A percentile compares a stretch with the other conserved stretches of the same genome.
Evolutionary conservation across 92 coral and sea anemone species (phyloP).

Genomic region (Siderastrea radians): DNA sequence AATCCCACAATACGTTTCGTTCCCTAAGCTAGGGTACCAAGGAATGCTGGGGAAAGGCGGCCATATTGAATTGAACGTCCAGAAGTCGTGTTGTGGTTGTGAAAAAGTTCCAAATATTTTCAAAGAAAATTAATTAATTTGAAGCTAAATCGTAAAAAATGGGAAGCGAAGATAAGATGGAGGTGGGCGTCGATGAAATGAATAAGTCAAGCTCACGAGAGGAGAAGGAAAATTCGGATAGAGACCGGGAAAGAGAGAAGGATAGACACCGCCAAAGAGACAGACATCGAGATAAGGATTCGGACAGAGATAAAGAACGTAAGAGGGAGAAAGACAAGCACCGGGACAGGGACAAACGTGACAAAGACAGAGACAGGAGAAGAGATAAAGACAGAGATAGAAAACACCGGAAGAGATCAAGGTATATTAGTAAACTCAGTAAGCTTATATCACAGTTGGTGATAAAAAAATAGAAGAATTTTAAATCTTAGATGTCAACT

Average conservation of each 20-base stretch:
- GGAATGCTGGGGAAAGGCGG: conserved; percentile 8
- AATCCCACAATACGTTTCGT: conserved; percentile 69
- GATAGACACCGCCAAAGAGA: conserved; percentile 75
- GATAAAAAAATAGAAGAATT: neutral
- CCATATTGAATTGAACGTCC: conserved; percentile 56
- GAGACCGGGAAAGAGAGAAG: conserved; percentile 54
- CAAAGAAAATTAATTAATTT: neutral
- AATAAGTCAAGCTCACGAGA: conserved; percentile 20
- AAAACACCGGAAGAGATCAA: conserved; percentile 89
- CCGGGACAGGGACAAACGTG: conserved; percentile 74
- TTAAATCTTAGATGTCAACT: no score
- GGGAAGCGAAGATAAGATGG: conserved; percentile 52
- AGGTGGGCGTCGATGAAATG: conserved; percentile 26
- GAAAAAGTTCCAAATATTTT: neutral
- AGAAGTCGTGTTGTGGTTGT: conserved; percentile 14
- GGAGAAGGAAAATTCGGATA: conserved; percentile 42
- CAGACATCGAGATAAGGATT: conserved; percentile 67
- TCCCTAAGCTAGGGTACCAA: neutral
- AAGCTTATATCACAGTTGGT: neutral
- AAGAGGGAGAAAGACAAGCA: conserved; percentile 76
- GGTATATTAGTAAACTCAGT: conserved; percentile 31
- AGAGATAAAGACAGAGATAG: conserved; percentile 84
- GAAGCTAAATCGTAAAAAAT: neutral
- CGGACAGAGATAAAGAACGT: conserved; percentile 81
- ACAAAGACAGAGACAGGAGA: conserved; percentile 79